phyloP scores from a whole-genome alignment of 2,888 invertebrate genomes.

The Ganaspis brasiliensis region DNA sequence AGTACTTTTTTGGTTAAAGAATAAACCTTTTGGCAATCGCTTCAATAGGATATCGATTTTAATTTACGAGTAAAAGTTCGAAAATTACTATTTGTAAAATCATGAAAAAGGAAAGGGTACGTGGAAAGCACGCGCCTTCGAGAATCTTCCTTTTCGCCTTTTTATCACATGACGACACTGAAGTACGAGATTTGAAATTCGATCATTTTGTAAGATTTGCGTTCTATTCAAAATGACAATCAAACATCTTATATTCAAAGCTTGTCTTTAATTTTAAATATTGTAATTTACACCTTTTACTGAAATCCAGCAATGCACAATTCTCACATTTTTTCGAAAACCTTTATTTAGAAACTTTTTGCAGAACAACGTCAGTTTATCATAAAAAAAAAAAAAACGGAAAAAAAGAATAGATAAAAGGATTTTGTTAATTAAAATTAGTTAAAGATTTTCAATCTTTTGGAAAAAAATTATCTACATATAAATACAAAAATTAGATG shows the following conservation, averaged over 20 bases:
- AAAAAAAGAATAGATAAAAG: no score
- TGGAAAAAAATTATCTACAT: background rate
- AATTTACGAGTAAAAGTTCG: constrained; percentile 57
- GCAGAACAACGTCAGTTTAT: no score
- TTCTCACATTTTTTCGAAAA: background rate
- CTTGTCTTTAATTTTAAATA: background rate
- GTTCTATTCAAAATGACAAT: constrained; percentile 47
- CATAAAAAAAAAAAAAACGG: no score
- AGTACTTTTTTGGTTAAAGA: background rate
- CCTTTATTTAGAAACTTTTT: background rate
- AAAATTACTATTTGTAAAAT: constrained; percentile 48
- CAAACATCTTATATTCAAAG: constrained; percentile 4
- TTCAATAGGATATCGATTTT: constrained; percentile 44
- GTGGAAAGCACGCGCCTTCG: constrained; percentile 27
- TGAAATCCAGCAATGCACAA: constrained; percentile 1
- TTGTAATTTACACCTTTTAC: background rate
- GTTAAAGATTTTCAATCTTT: background rate
- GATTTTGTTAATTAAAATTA: background rate
- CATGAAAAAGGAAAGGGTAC: constrained; percentile 22
- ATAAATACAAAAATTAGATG: background rate
- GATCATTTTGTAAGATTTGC: constrained; percentile 17
- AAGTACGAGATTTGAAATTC: constrained; percentile 43
- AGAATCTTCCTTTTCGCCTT: constrained; percentile 41
- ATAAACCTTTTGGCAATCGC: constrained; percentile 10
- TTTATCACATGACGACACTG: constrained; percentile 48